Percentiles rank a stretch among this genome's conserved stretches.
Conservation (phyloP, 2,113 vertebrate species). For the Cyanistes caeruleus region DNA sequence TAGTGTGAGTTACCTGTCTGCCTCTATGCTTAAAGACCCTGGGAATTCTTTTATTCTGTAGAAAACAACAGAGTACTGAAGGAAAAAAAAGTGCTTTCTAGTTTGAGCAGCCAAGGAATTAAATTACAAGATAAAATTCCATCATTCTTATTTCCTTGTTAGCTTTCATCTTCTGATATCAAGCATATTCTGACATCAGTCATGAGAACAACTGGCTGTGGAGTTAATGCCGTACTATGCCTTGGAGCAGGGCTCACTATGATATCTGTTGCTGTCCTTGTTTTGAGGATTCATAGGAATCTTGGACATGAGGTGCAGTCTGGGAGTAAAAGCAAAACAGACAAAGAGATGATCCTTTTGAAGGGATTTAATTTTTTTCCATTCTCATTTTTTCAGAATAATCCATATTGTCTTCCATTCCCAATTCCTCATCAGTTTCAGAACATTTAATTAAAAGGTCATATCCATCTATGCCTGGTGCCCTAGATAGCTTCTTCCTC, state of each 20-base stretch:
- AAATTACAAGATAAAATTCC: not conserved
- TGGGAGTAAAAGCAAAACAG: not conserved
- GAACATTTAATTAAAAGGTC: constrained; percentile 5
- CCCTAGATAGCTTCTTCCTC: not conserved
- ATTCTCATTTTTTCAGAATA: not conserved
- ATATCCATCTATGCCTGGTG: not conserved
- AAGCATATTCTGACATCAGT: not conserved
- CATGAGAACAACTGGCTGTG: not conserved
- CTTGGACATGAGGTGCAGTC: not conserved
- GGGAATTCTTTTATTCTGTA: not conserved
- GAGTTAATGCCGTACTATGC: not conserved
- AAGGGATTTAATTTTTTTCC: not conserved
- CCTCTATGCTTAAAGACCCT: not conserved
- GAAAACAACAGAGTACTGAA: not conserved
- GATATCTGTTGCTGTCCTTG: not conserved
- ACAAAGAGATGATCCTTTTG: not conserved
- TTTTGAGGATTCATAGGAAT: not conserved
- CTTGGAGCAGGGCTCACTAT: not conserved
- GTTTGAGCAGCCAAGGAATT: not conserved
- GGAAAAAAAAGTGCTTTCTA: not conserved
- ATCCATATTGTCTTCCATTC: not conserved
- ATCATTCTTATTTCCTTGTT: not conserved
- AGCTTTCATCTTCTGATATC: not conserved
- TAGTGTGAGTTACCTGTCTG: not conserved
- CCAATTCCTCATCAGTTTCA: not conserved